Percentiles rank a stretch among this genome's conserved stretches.
phyloP scores from a whole-genome alignment of 1,140 invertebrate genomes.

The Gryllus bimaculatus region DNA sequence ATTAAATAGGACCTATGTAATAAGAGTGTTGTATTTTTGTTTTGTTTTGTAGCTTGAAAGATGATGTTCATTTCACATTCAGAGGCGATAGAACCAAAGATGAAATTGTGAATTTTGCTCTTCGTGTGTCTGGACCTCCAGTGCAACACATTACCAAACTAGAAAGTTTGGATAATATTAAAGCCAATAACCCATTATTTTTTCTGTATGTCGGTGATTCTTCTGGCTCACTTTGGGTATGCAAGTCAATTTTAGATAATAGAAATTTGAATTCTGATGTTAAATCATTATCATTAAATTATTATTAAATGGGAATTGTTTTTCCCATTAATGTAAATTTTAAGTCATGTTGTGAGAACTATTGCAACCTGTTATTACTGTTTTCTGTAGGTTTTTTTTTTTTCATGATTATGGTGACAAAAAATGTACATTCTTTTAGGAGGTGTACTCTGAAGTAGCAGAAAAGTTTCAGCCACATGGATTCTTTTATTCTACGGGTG shows the following conservation, averaged over 20 bases:
- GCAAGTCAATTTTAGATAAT: constrained; percentile 9
- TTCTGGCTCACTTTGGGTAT: constrained; percentile 67
- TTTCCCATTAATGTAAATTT: background rate
- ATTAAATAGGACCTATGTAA: background rate
- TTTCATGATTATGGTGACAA: too few relatives aligned
- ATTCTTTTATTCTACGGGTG: constrained; percentile 74
- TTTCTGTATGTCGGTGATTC: constrained; percentile 78
- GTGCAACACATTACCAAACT: constrained; percentile 67
- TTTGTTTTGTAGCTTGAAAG: constrained; percentile 64
- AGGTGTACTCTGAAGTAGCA: constrained; percentile 62
- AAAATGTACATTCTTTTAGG: constrained; percentile 39
- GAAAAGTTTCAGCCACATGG: constrained; percentile 68
- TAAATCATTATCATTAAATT: too few relatives aligned
- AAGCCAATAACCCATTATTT: constrained; percentile 66
- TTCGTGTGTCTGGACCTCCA: constrained; percentile 77
- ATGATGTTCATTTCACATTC: constrained; percentile 69
- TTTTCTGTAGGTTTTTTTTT: too few relatives aligned
- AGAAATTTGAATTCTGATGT: background rate
- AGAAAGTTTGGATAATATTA: constrained; percentile 66
- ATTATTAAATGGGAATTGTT: too few relatives aligned
- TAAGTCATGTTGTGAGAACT: too few relatives aligned
- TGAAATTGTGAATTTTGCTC: constrained; percentile 88
- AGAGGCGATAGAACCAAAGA: constrained; percentile 83
- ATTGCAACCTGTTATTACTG: too few relatives aligned
- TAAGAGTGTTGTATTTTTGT: background rate